phyloP scores from a whole-genome alignment of 2,797 vertebrate genomes.

The Gorsachius magnificus region DNA sequence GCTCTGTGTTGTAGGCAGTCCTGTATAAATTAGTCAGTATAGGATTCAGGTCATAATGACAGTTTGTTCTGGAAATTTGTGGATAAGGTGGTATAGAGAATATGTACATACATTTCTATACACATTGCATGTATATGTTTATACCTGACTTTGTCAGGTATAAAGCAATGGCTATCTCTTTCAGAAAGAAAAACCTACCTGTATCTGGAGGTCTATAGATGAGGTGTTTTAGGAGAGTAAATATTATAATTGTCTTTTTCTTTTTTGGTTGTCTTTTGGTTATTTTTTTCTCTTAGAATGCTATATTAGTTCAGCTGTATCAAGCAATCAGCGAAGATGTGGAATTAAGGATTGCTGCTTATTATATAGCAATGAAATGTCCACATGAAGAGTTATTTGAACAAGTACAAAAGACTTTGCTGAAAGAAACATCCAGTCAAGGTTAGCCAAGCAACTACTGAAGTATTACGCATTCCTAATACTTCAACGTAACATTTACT shows the following conservation, averaged over 20 bases:
- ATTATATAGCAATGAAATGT: conserved; percentile 87
- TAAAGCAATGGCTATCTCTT: neutral
- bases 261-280: neutral
- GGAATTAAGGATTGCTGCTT: conserved; percentile 88
- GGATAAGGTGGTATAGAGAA: neutral
- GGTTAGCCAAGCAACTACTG: conserved; percentile 68
- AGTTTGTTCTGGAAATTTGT: neutral
- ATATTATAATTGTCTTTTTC: neutral
- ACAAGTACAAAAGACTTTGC: conserved; percentile 78
- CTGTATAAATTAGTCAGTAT: neutral
- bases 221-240: neutral
- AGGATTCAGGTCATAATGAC: neutral
- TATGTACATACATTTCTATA: neutral
- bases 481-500: neutral
- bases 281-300: conserved; percentile 70
- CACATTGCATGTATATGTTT: neutral
- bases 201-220: neutral
- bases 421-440: conserved; percentile 85
- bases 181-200: neutral
- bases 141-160: neutral
- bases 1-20: neutral
- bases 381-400: conserved; percentile 79
- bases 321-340: conserved; percentile 78
- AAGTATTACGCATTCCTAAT: neutral
- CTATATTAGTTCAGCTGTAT: conserved; percentile 80